These are phyloP conservation scores for Alloscopus bannaensis DNA, from an alignment of 2,888 invertebrate species.

Conservation along the genomic window DNA sequence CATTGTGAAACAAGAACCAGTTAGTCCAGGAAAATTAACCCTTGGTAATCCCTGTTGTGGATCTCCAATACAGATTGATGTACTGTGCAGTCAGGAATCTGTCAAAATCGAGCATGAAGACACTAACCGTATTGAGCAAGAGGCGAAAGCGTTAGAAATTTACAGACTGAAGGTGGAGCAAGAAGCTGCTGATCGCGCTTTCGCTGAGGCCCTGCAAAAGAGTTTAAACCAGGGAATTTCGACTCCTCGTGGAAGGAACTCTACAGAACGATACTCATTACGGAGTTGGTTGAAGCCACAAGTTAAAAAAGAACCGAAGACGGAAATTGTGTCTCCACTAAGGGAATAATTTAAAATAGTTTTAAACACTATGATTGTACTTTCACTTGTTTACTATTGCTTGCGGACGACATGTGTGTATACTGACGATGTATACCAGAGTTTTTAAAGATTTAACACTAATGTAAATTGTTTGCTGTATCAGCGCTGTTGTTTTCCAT, in stretches of 20 bases:
- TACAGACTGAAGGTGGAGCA: conserved; percentile 50
- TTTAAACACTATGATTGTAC: no score
- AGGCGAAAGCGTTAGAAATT: conserved; percentile 50
- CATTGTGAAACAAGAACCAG: conserved; percentile 19
- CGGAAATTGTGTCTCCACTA: no score
- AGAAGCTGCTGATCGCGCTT: conserved; percentile 62
- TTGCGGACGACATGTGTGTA: no score
- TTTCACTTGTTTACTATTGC: no score
- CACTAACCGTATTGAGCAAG: conserved; percentile 13
- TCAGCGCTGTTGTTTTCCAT: no score
- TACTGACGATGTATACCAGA: no score
- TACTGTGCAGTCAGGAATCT: conserved; percentile 40
- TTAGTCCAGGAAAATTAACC: background rate
- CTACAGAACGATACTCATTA: conserved; percentile 58
- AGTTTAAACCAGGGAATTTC: conserved; percentile 35
- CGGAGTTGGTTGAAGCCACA: conserved; percentile 59
- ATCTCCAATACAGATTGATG: conserved; percentile 34
- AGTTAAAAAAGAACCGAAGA: conserved; percentile 4
- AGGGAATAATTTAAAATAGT: no score
- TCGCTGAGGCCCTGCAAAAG: conserved; percentile 59
- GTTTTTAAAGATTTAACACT: no score
- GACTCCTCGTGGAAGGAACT: conserved; percentile 24
- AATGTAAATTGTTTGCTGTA: no score
- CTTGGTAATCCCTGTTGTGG: background rate
- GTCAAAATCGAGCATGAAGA: conserved; percentile 40